Conservation (phyloP, 2,888 invertebrate species). For the Ischnus inquisitorius region DNA sequence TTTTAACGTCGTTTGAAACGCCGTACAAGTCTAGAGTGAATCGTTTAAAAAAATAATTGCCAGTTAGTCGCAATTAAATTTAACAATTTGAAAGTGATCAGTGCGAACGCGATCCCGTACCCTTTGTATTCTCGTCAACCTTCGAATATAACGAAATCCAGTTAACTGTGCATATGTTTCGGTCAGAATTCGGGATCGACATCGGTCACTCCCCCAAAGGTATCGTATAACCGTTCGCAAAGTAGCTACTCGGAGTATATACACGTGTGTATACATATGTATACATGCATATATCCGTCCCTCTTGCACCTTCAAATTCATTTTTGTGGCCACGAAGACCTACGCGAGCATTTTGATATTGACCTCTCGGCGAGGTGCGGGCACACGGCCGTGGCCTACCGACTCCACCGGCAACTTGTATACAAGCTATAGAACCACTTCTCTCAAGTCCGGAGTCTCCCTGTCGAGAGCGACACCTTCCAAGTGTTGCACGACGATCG, state of each 20-base stretch:
- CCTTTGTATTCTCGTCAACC: slow-evolving; percentile 11
- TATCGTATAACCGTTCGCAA: slow-evolving; percentile 35
- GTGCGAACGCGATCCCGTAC: not conserved
- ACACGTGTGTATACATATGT: not conserved
- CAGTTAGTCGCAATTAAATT: not conserved
- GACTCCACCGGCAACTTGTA: slow-evolving; percentile 15
- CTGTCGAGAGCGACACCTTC: slow-evolving; percentile 78
- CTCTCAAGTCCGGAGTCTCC: slow-evolving; percentile 36
- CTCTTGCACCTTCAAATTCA: slow-evolving; percentile 47
- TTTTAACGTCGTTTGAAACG: no score
- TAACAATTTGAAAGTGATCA: not conserved
- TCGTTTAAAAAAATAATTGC: no score
- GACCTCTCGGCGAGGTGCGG: slow-evolving; percentile 68
- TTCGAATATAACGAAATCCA: slow-evolving; percentile 19
- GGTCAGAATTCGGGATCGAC: slow-evolving; percentile 27
- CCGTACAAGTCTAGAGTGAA: no score
- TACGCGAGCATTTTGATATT: slow-evolving; percentile 76
- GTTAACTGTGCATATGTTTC: slow-evolving; percentile 7
- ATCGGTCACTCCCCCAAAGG: slow-evolving; percentile 19
- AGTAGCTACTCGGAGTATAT: not conserved
- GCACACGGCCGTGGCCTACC: slow-evolving; percentile 13
- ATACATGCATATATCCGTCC: not conserved
- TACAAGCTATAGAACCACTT: slow-evolving; percentile 2
- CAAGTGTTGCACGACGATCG: slow-evolving; percentile 78
- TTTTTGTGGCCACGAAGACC: slow-evolving; percentile 75